Evolutionary conservation across 1,140 invertebrate species (phyloP).

Genomic region (Caenorhabditis latens): DNA sequence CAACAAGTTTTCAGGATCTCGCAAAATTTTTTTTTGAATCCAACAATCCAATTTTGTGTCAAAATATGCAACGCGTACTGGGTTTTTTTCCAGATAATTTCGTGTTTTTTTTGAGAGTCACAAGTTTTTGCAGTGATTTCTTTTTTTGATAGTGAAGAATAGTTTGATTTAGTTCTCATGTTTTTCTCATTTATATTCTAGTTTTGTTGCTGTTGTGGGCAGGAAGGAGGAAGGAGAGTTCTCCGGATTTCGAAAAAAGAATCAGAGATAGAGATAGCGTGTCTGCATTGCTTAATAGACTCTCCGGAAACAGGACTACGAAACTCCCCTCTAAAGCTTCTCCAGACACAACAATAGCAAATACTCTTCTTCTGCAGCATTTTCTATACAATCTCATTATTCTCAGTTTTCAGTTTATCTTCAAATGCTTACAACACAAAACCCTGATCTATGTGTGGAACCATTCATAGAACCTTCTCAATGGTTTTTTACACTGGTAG

Average conservation of each 20-base stretch:
- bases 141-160: background rate
- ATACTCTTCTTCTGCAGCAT: background rate
- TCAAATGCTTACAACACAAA: constrained; percentile 5
- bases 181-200: background rate
- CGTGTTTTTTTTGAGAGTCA: background rate
- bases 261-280: constrained; percentile 46
- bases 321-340: background rate
- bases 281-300: constrained; percentile 54
- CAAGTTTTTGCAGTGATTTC: background rate
- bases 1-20: background rate
- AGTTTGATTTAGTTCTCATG: background rate
- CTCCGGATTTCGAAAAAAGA: constrained; percentile 25
- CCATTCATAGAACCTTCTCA: constrained; percentile 27
- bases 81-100: constrained; percentile 8
- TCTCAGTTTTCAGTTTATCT: background rate
- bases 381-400: constrained; percentile 5
- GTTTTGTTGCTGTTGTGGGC: constrained; percentile 16
- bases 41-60: constrained; percentile 20
- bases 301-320: constrained; percentile 33
- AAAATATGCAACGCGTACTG: background rate
- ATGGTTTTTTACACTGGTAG: constrained; percentile 28
- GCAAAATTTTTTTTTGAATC: background rate
- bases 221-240: constrained; percentile 36
- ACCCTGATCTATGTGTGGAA: constrained; percentile 39
- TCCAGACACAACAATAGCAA: constrained; percentile 25